Conservation (phyloP, 2,797 vertebrate species). For the Capromys pilorides region DNA sequence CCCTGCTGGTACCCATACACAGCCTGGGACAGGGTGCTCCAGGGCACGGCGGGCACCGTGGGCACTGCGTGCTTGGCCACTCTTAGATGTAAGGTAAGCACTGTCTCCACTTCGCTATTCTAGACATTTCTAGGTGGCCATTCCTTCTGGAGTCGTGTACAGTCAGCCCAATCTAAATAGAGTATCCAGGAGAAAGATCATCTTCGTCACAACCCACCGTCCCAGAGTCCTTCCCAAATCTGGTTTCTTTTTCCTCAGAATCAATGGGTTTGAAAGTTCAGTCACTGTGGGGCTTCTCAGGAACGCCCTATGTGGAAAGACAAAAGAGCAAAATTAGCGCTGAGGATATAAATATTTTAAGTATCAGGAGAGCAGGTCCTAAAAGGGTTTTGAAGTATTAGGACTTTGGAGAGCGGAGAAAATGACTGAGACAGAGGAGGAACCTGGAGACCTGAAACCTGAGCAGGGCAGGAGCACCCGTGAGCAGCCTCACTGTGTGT, state of each 20-base stretch:
- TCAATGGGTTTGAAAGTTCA: constrained; percentile 79
- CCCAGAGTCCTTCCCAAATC: constrained; percentile 61
- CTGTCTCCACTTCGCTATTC: constrained; percentile 76
- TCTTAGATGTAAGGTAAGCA: constrained; percentile 74
- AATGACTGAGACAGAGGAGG: neutral
- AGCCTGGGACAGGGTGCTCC: constrained; percentile 74
- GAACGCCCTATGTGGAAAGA: constrained; percentile 87
- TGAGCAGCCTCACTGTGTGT: neutral
- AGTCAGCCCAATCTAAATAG: constrained; percentile 79
- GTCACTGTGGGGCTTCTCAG: constrained; percentile 95
- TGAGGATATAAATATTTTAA: accelerated
- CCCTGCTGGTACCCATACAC: constrained; percentile 67
- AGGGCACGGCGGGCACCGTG: constrained; percentile 54
- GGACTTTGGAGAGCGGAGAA: no score
- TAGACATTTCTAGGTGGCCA: constrained; percentile 70
- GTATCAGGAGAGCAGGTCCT: no score
- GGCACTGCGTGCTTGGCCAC: constrained; percentile 40
- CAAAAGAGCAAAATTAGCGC: neutral
- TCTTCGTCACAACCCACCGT: constrained; percentile 75
- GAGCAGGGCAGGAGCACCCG: neutral
- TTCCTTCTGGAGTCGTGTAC: constrained; percentile 77
- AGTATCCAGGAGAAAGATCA: constrained; percentile 78
- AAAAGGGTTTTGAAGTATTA: neutral
- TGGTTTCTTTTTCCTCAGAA: constrained; percentile 72
- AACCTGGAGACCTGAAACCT: neutral